A percentile compares a stretch with the other conserved stretches of the same genome.
Evolutionary conservation across 2,888 invertebrate species (phyloP).

Genomic region (Sclerodermus sp.): DNA sequence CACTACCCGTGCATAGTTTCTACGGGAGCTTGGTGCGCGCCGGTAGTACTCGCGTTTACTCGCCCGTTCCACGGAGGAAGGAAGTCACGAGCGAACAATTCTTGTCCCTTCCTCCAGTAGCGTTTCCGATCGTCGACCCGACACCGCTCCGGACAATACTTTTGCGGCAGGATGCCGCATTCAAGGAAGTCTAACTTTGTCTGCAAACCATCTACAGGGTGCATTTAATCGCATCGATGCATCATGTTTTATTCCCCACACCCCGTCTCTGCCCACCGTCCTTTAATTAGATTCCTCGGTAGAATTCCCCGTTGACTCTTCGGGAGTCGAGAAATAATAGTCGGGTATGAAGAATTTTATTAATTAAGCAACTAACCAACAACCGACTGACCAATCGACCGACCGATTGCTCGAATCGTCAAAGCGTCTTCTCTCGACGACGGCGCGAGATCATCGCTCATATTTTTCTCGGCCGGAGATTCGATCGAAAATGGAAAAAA

Average conservation of each 20-base stretch:
- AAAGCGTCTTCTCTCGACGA: no score
- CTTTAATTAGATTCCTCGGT: constrained; percentile 39
- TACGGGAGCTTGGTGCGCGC: constrained; percentile 11
- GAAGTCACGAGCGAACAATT: constrained; percentile 40
- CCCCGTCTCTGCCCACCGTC: no score
- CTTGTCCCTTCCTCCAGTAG: constrained; percentile 37
- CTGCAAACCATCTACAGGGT: constrained; percentile 36
- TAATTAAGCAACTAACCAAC: no score
- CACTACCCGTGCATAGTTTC: constrained; percentile 33
- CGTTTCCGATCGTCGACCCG: constrained; percentile 1
- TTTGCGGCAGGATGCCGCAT: constrained; percentile 46
- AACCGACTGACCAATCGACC: no score
- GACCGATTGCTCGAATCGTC: no score
- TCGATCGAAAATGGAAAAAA: no score
- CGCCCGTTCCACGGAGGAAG: constrained; percentile 46
- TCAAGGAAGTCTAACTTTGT: constrained; percentile 50
- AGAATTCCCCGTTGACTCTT: constrained; percentile 25
- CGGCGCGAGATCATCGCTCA: no score
- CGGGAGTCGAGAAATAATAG: constrained; percentile 13
- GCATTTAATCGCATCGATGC: constrained; percentile 45
- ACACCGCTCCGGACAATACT: constrained; percentile 34
- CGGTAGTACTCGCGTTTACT: constrained; percentile 44
- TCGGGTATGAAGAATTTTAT: no score
- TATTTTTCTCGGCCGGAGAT: no score
- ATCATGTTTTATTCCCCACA: constrained; percentile 48